These are phyloP conservation scores for Epicauta chinensis DNA, from an alignment of 1,140 invertebrate genomes.

Conservation along the genomic window DNA sequence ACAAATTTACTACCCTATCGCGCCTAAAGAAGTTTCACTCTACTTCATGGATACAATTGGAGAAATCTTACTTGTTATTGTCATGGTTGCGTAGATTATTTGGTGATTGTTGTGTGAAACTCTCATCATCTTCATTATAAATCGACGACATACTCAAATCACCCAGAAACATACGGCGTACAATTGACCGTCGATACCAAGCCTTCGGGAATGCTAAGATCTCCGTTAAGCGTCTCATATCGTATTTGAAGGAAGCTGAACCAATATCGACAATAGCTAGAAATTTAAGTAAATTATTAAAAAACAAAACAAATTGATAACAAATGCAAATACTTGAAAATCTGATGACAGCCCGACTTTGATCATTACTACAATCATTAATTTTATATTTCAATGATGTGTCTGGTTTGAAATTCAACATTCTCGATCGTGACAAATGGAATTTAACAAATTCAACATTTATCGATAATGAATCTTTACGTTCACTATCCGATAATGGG, in stretches of 20 bases:
- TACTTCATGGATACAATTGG: background rate
- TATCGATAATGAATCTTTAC: constrained; percentile 92
- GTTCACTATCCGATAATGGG: constrained; percentile 77
- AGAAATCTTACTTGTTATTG: background rate
- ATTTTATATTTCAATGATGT: constrained; percentile 32
- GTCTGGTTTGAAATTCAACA: constrained; percentile 67
- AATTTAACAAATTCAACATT: constrained; percentile 98
- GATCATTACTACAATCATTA: constrained; percentile 48
- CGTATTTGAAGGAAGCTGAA: constrained; percentile 97
- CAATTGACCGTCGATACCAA: constrained; percentile 92
- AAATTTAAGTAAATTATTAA: constrained; percentile 40
- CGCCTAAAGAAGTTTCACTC: no score
- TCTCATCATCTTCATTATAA: constrained; percentile 36
- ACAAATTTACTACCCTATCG: no score
- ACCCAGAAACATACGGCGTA: constrained; percentile 86
- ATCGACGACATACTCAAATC: constrained; percentile 60
- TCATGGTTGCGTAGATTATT: constrained; percentile 28
- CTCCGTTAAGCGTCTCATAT: constrained; percentile 95
- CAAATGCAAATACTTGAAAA: constrained; percentile 69
- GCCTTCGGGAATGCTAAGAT: constrained; percentile 97
- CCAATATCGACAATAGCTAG: constrained; percentile 91
- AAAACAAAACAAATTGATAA: no score
- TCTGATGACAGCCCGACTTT: constrained; percentile 72
- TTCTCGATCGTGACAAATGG: constrained; percentile 82
- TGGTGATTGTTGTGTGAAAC: constrained; percentile 26